Base-by-base conservation (phyloP, 2,888 invertebrate genomes). In the Autographa gamma region DNA sequence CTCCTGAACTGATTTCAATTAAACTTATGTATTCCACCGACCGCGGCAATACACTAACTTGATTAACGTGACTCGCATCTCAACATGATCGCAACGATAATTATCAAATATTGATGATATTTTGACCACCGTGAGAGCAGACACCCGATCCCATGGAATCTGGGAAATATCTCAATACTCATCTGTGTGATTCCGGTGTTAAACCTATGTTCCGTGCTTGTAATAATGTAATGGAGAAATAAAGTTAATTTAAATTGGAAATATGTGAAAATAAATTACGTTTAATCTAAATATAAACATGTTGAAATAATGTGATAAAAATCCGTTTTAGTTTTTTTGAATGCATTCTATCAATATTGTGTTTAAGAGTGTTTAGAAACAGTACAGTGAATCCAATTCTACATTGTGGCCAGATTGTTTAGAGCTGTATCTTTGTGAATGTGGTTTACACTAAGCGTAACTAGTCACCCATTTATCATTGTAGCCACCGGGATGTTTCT, bases 401-500 rank as follows among this genome's bases (percentile, higher is more conserved):
- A 32, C 59, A 52, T 52, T 59, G 58, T 60, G 63, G 64, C 64
- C 8, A 66, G 11, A 69, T 69, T 69, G 71, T 63, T 67, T 68
- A 62, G 65, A 66, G 48, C 38, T 1, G 34, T 60, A 81, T 60
- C 58, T 82, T 71, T 76, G 76, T 72, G 68, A 79, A 63, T 70
- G 63, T 63, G 68, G 71, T 62, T 63, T 71, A 71, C 65, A 69
- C 63, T 70, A 60, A 62, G 52, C 56, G 61, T 64, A 74, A 76
- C 83, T 77, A 66, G 78, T 84, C 81, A 87, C 77, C 69, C 43
- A 52, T 66, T 74, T 71, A 61, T 71, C 60, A 69, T 78, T 77
- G 79, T 79, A 41, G 66, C 71, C 70, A 74, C 75, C 79, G 87
- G 92, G 91, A 92, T 88, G 93, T 93, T 89, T 93, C 90, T 84